Base-by-base conservation (phyloP, 2,888 invertebrate genomes). In the Acleris laterana region DNA sequence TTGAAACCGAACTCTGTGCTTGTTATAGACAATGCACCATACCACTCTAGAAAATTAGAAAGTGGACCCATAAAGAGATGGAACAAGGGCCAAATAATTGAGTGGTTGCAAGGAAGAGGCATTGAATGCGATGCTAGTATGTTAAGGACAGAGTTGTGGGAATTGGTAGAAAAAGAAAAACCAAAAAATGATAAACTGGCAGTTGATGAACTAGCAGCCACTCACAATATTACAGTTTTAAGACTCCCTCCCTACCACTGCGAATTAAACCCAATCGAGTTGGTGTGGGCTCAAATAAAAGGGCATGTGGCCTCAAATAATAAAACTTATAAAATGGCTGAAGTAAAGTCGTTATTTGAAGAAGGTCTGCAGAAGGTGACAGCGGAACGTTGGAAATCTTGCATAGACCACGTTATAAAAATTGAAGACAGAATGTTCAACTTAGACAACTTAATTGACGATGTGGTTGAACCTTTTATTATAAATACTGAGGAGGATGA, bases 171-270 rank as follows among this genome's bases (percentile, higher is more conserved):
- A 19, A 58, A 49, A 17, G 58, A 49, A 48, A 58, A 58, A 49
- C 48, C 58, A 25, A 58, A 46, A 48, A 16, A 49, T 58, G 48
- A 49, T 17, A 58, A 58, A 25, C 46, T 28, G 13, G 58, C 58
- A 58, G 58, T 58, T 25, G 58, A 49, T 58, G 58, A 58, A 19
- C 17, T 58, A 19, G 49, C 58, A 32, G 48, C 48, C 7, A 16
- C 32, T 22, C 25, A 51, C 60, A 60, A 60, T 51, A 11, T 50
- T 19, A 50, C 13, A 50, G 66, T 72, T 20, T 32, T 71, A 46
- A 49, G 68, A 38, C 51, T 71, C 28, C 69, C 70, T 5, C 69
- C n/a, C n/a, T n/a, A n/a, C n/a, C n/a, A n/a, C n/a, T n/a, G n/a
- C n/a, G n/a, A n/a, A n/a, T n/a, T n/a, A n/a, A n/a, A n/a, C n/a